Base-by-base conservation (phyloP, 2,888 invertebrate species). In the Hyalella azteca region DNA sequence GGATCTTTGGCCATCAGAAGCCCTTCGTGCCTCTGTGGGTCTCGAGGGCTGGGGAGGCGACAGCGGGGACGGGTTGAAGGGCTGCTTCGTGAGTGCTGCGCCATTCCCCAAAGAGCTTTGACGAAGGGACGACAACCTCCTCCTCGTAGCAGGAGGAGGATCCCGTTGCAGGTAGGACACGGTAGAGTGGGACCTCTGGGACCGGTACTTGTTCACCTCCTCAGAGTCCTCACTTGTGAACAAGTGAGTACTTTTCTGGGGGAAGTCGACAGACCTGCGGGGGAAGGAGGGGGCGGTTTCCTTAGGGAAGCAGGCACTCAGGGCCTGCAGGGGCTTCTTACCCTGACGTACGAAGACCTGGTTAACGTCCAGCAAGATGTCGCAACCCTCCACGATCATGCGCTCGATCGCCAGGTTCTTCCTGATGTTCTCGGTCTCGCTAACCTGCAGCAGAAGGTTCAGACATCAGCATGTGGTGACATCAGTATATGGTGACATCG, bases 371-470 rank as follows among this genome's bases (percentile, higher is more conserved):
- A 96, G 89, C 60, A 96, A 90, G 86, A 96, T 95, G 87, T 96
- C 96, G 88, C 96, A 96, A 22, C 96, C 96, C 87, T 96, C 96
- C 2, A 95, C 93, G 84, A 96, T 96, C 95, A 96, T 96, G 75
- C 96, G 90, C 88, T 96, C 96, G 40, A 96, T 94, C 0, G 96
- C 94, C 85, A 96, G 89, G 87, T 96, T 96, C 89, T 96, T 96
- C 36, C 96, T 89, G 78, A 96, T 90, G 87, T 96, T 96, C 88
- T 96, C 96, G 0, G 96, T 96, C 88, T 96, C 96, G 87, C 95
- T 95, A 48, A 94, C 94, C 93, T 94, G 86, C 78, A 73, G 66
- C 48, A 78, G 7, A 48, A 45, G 45, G 15, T 45, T 15, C 7
- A 9, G 15, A 15, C 45, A 11, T 45, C 45, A 45, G 15, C n/a